Conservation (phyloP, 37 sponge, comb jelly and placozoan genomes). For the Cladorhizidae sp. region DNA sequence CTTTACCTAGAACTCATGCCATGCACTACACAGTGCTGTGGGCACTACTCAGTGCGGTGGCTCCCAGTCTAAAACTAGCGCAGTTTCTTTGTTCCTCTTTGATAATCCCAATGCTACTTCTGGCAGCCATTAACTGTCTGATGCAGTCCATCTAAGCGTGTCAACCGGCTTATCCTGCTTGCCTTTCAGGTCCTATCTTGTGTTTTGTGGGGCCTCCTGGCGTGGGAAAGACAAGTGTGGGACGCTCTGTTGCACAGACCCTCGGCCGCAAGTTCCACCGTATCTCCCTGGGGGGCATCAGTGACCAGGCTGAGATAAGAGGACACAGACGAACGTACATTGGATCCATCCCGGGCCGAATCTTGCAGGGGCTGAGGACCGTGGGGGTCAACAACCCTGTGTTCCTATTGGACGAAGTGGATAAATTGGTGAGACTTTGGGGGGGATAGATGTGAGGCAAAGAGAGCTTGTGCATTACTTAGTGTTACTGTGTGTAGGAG, state of each 20-base stretch:
- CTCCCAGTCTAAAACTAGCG: too few species aligned
- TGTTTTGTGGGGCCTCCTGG: constrained; percentile 94
- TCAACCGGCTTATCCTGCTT: too few species aligned
- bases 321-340: constrained; percentile 93
- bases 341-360: constrained; percentile 86
- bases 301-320: constrained; percentile 90
- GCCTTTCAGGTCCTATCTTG: constrained; percentile 78
- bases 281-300: constrained; percentile 85
- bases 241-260: constrained; percentile 82
- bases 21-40: too few species aligned
- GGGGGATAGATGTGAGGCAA: too few species aligned
- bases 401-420: constrained; percentile 90
- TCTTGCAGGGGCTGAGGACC: constrained; percentile 72
- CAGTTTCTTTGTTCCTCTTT: too few species aligned
- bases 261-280: constrained; percentile 86
- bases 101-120: too few species aligned
- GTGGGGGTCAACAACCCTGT: constrained; percentile 89
- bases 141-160: too few species aligned
- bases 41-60: too few species aligned
- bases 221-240: constrained; percentile 92
- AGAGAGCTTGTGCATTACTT: too few species aligned
- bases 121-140: too few species aligned
- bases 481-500: too few species aligned
- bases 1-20: too few species aligned
- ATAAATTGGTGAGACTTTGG: constrained; percentile 66